Base-by-base conservation (phyloP, 2,888 invertebrate species). In the Amiota communis region DNA sequence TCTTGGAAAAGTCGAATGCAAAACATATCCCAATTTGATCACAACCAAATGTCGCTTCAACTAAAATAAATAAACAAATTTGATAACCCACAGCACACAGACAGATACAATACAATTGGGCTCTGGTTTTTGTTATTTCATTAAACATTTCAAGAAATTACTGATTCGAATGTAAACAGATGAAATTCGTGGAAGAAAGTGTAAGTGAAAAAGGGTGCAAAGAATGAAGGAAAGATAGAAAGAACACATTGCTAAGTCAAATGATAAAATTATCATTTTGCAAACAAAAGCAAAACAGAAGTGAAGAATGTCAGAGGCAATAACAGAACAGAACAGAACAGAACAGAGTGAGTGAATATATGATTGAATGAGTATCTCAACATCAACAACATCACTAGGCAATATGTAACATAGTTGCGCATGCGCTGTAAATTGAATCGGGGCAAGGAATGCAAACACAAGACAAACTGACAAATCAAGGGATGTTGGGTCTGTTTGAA, bases 391-490 rank as follows among this genome's bases (percentile, higher is more conserved):
- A 15, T n/a, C 13, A 17, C 8, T 20, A 59, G 8, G 20, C 57
- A 59, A 17, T 15, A 20, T 20, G 11, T 59, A 9, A 20, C 17
- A 20, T 11, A 59, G 57, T 20, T 46, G 65, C 48, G 65, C 65
- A 48, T 48, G 65, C 59, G 59, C 17, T 10, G 65, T 15, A 65
- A 23, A 10, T 15, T 15, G 65, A 36, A 36, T 36, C 36, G 15
- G 48, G 11, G 49, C n/a, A 47, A 48, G 80, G 79, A 78, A 77
- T 77, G 75, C 77, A 80, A 76, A 76, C 71, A 77, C 73, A 75
- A 73, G 77, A 17, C 59, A n/a, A 56, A 23, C 67, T n/a, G 63
- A 13, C 13, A 46, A 15, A 51, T 47, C 1, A 57, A 23, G 17
- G 36, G 3, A 2, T 12, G 10, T 15, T 36, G 20, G 46, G 77